phyloP scores from a whole-genome alignment of 2,888 invertebrate species.

The Andrena chrysosceles region DNA sequence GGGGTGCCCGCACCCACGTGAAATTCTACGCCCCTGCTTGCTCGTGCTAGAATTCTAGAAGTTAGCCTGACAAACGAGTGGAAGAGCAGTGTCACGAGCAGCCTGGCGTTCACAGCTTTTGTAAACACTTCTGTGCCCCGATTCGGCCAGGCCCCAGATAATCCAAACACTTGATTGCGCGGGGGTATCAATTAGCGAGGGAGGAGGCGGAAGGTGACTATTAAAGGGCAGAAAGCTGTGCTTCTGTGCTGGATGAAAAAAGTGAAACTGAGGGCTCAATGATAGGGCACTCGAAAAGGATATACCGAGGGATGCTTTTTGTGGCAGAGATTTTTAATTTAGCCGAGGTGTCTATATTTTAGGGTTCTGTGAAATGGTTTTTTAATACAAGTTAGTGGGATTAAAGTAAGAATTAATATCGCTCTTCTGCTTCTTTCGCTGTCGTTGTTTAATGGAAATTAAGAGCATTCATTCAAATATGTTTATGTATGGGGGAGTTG shows the following conservation, averaged over 20 bases:
- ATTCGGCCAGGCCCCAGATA: slow-evolving; percentile 66
- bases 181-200: slow-evolving; percentile 83
- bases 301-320: background rate
- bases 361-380: background rate
- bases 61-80: slow-evolving; percentile 50
- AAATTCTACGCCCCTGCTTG: slow-evolving; percentile 67
- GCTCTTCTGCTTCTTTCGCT: no score
- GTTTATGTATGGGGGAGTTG: no score
- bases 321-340: slow-evolving; percentile 1
- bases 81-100: slow-evolving; percentile 78
- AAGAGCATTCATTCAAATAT: no score
- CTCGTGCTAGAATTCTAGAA: slow-evolving; percentile 54
- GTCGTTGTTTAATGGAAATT: no score
- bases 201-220: slow-evolving; percentile 44
- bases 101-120: slow-evolving; percentile 80
- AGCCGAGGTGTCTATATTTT: background rate
- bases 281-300: background rate
- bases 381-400: no score
- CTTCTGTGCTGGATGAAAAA: slow-evolving; percentile 11
- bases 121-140: slow-evolving; percentile 75
- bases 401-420: no score
- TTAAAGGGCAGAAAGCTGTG: slow-evolving; percentile 55
- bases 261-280: background rate
- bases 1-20: slow-evolving; percentile 60
- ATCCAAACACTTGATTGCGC: slow-evolving; percentile 84